Conservation (phyloP, 2,797 vertebrate genomes). For the Peromyscus aztecus region DNA sequence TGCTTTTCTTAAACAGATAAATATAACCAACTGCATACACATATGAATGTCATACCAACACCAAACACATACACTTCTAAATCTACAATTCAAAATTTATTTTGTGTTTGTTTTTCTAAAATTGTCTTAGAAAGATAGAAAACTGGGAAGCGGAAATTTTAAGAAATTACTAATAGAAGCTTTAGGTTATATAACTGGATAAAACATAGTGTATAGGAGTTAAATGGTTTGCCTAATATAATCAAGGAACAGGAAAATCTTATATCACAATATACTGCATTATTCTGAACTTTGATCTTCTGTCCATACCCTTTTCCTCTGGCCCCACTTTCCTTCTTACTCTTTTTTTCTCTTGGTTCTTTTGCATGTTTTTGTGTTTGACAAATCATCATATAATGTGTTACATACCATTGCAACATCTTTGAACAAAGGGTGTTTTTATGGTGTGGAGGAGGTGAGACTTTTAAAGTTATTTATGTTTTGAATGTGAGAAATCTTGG, state of each 20-base stretch:
- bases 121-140: not conserved
- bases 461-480: not conserved
- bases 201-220: not conserved
- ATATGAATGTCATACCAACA: not conserved
- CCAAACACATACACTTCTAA: not conserved
- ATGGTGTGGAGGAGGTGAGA: not conserved
- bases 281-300: not conserved
- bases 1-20: constrained; percentile 51
- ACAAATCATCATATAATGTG: not conserved
- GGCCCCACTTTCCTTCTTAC: not conserved
- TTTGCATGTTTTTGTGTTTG: not conserved
- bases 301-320: not conserved
- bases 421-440: not conserved
- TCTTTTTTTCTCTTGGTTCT: not conserved
- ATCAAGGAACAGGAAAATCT: not conserved
- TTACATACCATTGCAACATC: not conserved
- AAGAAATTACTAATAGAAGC: not conserved
- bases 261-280: not conserved
- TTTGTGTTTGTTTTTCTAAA: not conserved
- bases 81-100: not conserved
- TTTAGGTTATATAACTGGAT: not conserved
- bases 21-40: not conserved
- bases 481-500: not conserved
- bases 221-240: not conserved
- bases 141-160: not conserved